phyloP scores from a whole-genome alignment of 2,113 vertebrate species.

The Piprites chloris region DNA sequence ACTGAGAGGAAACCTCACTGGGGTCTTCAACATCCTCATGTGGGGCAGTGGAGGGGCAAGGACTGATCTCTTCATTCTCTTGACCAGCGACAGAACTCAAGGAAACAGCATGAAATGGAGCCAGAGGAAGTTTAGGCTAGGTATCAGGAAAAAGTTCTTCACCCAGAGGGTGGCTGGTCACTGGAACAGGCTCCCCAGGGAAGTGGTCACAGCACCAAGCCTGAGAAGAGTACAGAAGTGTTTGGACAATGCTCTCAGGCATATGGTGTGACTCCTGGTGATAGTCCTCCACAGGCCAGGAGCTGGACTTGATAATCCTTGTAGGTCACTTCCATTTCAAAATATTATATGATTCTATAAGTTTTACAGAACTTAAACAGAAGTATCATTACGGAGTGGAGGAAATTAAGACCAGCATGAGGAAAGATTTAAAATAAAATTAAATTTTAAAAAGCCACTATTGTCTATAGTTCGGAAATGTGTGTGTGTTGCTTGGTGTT shows the following conservation, averaged over 20 bases:
- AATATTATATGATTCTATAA: background rate
- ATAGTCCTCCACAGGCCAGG: background rate
- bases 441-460: no score
- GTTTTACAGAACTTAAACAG: background rate
- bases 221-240: background rate
- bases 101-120: background rate
- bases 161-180: background rate
- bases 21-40: background rate
- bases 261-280: background rate
- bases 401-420: fast-evolving
- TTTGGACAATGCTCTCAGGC: background rate
- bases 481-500: background rate
- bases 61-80: background rate
- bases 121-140: background rate
- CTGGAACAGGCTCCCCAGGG: background rate
- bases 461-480: background rate
- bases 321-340: background rate
- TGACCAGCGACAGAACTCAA: background rate
- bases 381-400: background rate
- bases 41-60: background rate
- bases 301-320: fast-evolving
- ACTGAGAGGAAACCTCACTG: background rate
- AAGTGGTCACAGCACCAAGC: background rate
- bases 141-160: background rate
- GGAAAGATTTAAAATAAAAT: background rate